Evolutionary conservation across 2,113 vertebrate species (phyloP).

Genomic region (Saiga tatarica): DNA sequence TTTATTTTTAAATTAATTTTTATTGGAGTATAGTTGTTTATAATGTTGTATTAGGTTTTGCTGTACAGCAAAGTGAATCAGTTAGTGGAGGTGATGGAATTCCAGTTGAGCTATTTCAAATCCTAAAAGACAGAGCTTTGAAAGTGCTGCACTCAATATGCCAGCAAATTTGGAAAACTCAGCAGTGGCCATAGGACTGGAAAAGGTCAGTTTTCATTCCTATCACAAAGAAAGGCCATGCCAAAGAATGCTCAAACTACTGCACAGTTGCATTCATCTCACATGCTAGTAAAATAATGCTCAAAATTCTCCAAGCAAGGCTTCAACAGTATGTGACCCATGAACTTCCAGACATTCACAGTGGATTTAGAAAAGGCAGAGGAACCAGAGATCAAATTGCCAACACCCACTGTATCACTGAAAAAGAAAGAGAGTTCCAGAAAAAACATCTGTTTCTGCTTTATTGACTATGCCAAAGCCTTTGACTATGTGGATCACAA

Average conservation of each 20-base stretch:
- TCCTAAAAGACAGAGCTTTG: not conserved
- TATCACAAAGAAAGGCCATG: not conserved
- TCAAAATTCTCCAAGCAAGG: not conserved
- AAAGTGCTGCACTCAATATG: not conserved
- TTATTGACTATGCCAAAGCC: not conserved
- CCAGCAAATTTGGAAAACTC: not conserved
- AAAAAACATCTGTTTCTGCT: not conserved
- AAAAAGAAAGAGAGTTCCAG: not conserved
- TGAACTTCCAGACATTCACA: not conserved
- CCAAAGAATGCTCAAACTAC: not conserved
- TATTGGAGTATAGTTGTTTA: not conserved
- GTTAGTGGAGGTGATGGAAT: not conserved
- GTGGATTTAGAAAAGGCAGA: not conserved
- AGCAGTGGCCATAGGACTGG: not conserved
- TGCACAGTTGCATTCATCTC: not conserved
- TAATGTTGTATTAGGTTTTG: not conserved
- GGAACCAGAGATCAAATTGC: not conserved
- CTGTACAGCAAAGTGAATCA: not conserved
- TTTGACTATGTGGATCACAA: not conserved
- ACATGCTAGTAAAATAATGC: not conserved
- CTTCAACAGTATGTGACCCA: not conserved
- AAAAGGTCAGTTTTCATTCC: not conserved
- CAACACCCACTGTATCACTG: not conserved
- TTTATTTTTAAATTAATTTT: conserved; percentile 31
- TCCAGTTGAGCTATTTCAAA: not conserved